phyloP scores from a whole-genome alignment of 1,140 invertebrate species.

The Octopus bimaculoides region DNA sequence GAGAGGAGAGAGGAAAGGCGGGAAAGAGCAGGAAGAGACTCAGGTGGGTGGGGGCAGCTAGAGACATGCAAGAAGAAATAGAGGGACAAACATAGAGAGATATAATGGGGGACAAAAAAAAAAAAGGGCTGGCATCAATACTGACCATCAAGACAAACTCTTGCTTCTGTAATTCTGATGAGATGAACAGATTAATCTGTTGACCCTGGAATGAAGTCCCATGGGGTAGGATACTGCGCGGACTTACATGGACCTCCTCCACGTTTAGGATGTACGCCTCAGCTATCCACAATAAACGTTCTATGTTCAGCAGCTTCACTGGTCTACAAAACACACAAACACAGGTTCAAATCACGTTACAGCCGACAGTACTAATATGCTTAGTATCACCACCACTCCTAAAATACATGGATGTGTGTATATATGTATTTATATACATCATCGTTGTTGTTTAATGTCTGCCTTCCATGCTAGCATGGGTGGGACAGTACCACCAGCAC shows the following conservation, averaged over 20 bases:
- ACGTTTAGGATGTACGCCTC: slow-evolving; percentile 60
- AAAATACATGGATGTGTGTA: too few relatives aligned
- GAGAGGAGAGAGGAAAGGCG: too few relatives aligned
- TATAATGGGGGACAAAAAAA: not conserved
- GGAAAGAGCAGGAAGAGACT: too few relatives aligned
- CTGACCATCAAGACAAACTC: slow-evolving; percentile 55
- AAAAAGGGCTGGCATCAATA: not conserved
- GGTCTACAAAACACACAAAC: slow-evolving; percentile 36
- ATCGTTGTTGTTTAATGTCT: too few relatives aligned
- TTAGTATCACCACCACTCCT: too few relatives aligned
- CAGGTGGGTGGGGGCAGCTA: not conserved
- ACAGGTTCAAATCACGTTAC: not conserved
- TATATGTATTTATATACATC: too few relatives aligned
- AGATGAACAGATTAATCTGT: slow-evolving; percentile 56
- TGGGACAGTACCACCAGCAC: too few relatives aligned
- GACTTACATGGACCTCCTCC: slow-evolving; percentile 57
- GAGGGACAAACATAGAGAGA: too few relatives aligned
- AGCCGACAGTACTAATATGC: not conserved
- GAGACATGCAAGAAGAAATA: too few relatives aligned
- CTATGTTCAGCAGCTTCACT: slow-evolving; percentile 56
- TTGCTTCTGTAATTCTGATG: slow-evolving; percentile 56
- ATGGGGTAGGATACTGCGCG: slow-evolving; percentile 60
- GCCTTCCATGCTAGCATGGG: too few relatives aligned
- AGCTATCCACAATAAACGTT: slow-evolving; percentile 59
- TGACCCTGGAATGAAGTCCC: slow-evolving; percentile 61